Evolutionary conservation across 2,113 vertebrate genomes (phyloP).

Genomic region (Euleptes europaea): DNA sequence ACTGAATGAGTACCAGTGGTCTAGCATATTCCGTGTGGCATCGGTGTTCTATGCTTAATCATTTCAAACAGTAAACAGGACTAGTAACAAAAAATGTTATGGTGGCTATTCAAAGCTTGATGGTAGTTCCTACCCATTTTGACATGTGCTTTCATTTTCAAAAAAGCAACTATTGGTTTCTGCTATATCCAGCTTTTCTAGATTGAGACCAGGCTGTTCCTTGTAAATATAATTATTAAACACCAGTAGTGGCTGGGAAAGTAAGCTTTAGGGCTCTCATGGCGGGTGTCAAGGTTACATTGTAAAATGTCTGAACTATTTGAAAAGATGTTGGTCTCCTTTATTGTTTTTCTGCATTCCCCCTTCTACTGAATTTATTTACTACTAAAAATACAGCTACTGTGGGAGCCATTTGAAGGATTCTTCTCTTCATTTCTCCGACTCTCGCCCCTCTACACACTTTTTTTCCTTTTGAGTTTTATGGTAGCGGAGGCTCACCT

Average conservation of each 20-base stretch:
- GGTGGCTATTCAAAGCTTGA: not conserved
- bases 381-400: not conserved
- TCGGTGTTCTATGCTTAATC: too few relatives aligned
- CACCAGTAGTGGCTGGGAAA: not conserved
- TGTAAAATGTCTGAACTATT: not conserved
- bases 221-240: not conserved
- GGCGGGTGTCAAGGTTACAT: not conserved
- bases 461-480: not conserved
- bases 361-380: not conserved
- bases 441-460: not conserved
- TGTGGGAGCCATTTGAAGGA: not conserved
- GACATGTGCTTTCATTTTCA: not conserved
- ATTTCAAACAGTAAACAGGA: not conserved
- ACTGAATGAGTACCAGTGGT: too few relatives aligned
- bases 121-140: not conserved
- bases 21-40: too few relatives aligned
- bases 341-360: not conserved
- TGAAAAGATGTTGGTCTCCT: not conserved
- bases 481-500: not conserved
- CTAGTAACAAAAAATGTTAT: not conserved
- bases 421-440: not conserved
- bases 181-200: not conserved
- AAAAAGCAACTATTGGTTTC: not conserved
- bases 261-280: not conserved
- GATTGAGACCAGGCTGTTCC: not conserved